Conservation (phyloP, 1,140 invertebrate species). For the Scaptomyza montana region DNA sequence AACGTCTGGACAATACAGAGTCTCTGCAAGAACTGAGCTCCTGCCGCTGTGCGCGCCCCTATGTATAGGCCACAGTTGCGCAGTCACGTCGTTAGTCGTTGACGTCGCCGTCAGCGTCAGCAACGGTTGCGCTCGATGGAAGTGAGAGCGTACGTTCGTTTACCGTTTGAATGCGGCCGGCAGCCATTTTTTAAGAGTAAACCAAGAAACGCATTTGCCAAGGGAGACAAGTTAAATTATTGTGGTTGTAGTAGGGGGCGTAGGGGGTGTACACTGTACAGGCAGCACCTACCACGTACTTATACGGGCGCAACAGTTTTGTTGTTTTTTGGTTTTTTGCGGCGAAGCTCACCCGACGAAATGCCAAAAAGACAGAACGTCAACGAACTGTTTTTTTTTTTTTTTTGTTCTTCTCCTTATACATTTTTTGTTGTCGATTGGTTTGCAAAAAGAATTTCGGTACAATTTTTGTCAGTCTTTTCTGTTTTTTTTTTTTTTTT, state of each 20-base stretch:
- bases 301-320: conserved; percentile 54
- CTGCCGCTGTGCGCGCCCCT: conserved; percentile 48
- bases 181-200: conserved; percentile 57
- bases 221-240: conserved; percentile 28
- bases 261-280: not conserved
- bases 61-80: conserved; percentile 63
- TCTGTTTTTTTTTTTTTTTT: not conserved
- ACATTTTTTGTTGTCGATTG: conserved; percentile 17
- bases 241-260: not conserved
- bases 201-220: conserved; percentile 21
- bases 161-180: conserved; percentile 38
- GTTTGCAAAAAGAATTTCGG: conserved; percentile 46
- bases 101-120: not conserved
- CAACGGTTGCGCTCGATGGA: not conserved
- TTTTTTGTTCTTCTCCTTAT: not conserved
- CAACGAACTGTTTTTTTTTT: conserved; percentile 20
- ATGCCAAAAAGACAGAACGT: conserved; percentile 5
- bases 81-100: not conserved
- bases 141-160: conserved; percentile 28
- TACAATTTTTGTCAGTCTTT: conserved; percentile 23
- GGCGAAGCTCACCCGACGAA: conserved; percentile 22
- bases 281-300: conserved; percentile 48
- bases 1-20: conserved; percentile 63
- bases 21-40: conserved; percentile 75
- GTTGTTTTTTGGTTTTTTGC: not conserved